Base-by-base conservation (phyloP, 2,888 invertebrate species). In the Smittia aterrima region DNA sequence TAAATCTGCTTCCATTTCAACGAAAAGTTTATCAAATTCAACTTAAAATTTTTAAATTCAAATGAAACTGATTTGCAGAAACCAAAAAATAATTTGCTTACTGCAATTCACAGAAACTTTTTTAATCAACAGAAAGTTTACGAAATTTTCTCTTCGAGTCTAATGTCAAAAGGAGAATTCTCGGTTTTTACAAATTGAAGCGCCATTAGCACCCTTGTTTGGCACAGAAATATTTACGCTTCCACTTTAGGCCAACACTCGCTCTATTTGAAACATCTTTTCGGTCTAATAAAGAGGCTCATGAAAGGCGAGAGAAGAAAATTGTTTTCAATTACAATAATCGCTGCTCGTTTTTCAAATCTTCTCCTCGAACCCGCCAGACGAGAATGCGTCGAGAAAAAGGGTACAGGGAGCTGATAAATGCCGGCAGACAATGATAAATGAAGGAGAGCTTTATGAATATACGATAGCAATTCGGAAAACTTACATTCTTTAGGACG, bases 371-470 rank as follows among this genome's bases (percentile, higher is more conserved):
- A n/a, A 9, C 25, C 25, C 20, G 27, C 11, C 64, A 64, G n/a
- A 64, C 20, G 4, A n/a, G 16, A 9, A n/a, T 25, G 6, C 11
- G 20, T 1, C 24, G 64, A 64, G 11, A 22, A 64, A 64, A 27
- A 27, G 32, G 25, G 24, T 64, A 27, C 13, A 20, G 68, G n/a
- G 24, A 53, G 11, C 53, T 53, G 70, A 70, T 70, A 70, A 70
- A 70, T 70, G 53, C 27, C 41, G 3, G 40, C 18, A 70, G 70
- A 70, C 70, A 70, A 53, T 53, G 54, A 70, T 70, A 70, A 70
- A 70, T 70, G 54, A 20, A 7, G 53, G 9, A 6, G 18, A 27
- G 70, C 11, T 32, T 22, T 70, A 70, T 32, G 27, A 70, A 70
- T 18, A 70, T 41, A 40, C 41, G 67, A 67, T 67, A 67, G 40